Evolutionary conservation across 1,140 invertebrate species (phyloP).

Genomic region (Bombus fervidus): DNA sequence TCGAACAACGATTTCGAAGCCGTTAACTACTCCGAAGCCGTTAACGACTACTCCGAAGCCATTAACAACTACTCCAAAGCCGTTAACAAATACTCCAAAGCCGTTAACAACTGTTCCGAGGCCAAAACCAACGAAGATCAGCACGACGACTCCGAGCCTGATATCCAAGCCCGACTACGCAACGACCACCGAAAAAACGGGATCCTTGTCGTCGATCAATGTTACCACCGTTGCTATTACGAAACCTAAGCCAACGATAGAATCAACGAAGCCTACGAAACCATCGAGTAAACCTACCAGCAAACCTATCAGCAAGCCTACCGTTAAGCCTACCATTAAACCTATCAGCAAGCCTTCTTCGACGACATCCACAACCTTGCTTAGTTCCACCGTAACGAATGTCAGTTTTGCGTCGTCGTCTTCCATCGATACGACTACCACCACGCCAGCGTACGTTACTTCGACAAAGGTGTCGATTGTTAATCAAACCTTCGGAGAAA

Average conservation of each 20-base stretch:
- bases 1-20: neutral
- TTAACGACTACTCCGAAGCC: neutral
- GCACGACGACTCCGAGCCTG: slow-evolving; percentile 36
- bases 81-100: slow-evolving; percentile 50
- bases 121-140: slow-evolving; percentile 63
- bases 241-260: slow-evolving; percentile 38
- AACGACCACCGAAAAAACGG: slow-evolving; percentile 15
- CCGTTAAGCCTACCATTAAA: slow-evolving; percentile 1
- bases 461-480: slow-evolving; percentile 42
- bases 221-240: slow-evolving; percentile 20
- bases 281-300: slow-evolving; percentile 23
- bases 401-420: neutral
- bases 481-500: slow-evolving; percentile 54
- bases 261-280: slow-evolving; percentile 54
- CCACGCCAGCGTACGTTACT: slow-evolving; percentile 47
- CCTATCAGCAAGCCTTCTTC: neutral
- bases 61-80: slow-evolving; percentile 61
- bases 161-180: slow-evolving; percentile 10
- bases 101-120: slow-evolving; percentile 55
- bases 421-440: slow-evolving; percentile 2
- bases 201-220: neutral
- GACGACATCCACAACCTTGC: slow-evolving; percentile 4
- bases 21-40: slow-evolving; percentile 58
- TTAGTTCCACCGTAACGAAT: slow-evolving; percentile 20
- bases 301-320: slow-evolving; percentile 13